Base-by-base conservation (phyloP, 2,888 invertebrate genomes). In the Xanthostigma xanthostigma region DNA sequence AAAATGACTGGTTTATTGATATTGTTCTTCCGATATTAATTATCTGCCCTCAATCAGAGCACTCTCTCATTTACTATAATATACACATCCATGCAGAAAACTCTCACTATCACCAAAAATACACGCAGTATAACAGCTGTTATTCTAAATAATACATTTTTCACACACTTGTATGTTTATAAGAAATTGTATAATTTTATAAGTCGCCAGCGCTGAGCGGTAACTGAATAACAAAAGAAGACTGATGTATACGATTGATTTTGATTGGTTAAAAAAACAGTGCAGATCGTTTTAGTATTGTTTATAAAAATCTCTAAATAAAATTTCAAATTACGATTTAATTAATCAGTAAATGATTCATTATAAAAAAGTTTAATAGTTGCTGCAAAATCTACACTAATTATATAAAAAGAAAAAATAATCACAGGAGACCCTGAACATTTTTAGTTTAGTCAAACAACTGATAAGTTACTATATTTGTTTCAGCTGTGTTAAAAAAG, bases 11-110 rank as follows among this genome's bases (percentile, higher is more conserved):
- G 6, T 27, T 27, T 27, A 27, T 27, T 27, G 27, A 27, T 27
- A 27, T 27, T 27, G 27, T 27, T 27, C 27, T 27, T 27, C 27
- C 5, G 27, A 27, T 27, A 27, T 27, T 27, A 33, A 27, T 27
- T 27, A 33, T 36, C 37, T 43, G 48, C 43, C 48, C 43, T 38
- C 48, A 43, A 42, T 43, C 48, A 46, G 35, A 33, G 46, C 46
- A 46, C 46, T 40, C 14, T 39, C 46, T 40, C 46, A 34, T 46
- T 33, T 12, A 46, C 33, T 45, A 39, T 33, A 39, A 40, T 10
- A 42, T 9, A 27, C 27, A 27, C 27, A 27, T 27, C 27, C 27
- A 46, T 46, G 40, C 40, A 46, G 40, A 44, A 14, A 43, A 44
- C 36, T 35, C 36, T 17, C 46, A 39, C 39, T 27, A 13, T 42